Evolutionary conservation across 1,140 invertebrate genomes (phyloP).

Genomic region (Odontomachus brunneus): DNA sequence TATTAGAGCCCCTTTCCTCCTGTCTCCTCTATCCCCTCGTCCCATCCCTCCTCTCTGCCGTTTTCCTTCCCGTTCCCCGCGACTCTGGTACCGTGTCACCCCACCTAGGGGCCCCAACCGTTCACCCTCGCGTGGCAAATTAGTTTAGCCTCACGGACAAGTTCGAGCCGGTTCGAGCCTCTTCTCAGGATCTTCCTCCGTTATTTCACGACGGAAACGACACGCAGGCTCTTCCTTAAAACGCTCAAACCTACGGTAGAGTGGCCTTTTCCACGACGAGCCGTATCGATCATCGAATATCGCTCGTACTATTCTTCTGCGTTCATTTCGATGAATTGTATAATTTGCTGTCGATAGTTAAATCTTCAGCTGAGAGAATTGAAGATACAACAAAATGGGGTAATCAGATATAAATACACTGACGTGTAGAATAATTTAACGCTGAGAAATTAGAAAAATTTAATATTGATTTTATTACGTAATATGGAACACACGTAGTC

Average conservation of each 20-base stretch:
- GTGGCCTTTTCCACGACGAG: background rate
- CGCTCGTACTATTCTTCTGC: background rate
- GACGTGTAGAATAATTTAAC: background rate
- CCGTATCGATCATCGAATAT: constrained; percentile 64
- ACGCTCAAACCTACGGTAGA: constrained; percentile 45
- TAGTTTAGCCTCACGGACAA: constrained; percentile 76
- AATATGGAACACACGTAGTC: no score
- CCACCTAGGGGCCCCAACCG: constrained; percentile 58
- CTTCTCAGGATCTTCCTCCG: constrained; percentile 63
- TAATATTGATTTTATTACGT: background rate
- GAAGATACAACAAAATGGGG: background rate
- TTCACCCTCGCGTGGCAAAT: constrained; percentile 73
- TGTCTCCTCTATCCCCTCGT: background rate
- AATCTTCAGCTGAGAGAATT: background rate
- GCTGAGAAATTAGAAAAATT: background rate
- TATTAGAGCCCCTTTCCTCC: constrained; percentile 53
- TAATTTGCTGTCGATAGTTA: background rate
- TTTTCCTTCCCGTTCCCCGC: constrained; percentile 41
- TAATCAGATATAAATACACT: background rate
- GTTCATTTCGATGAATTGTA: background rate
- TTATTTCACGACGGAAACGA: constrained; percentile 64
- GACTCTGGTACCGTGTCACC: constrained; percentile 66
- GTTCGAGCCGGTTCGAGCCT: constrained; percentile 61
- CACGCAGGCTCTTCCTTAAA: constrained; percentile 63
- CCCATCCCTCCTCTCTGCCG: constrained; percentile 43